Evolutionary conservation across 2,113 vertebrate genomes (phyloP).

Genomic region (Pardalotus punctatus): DNA sequence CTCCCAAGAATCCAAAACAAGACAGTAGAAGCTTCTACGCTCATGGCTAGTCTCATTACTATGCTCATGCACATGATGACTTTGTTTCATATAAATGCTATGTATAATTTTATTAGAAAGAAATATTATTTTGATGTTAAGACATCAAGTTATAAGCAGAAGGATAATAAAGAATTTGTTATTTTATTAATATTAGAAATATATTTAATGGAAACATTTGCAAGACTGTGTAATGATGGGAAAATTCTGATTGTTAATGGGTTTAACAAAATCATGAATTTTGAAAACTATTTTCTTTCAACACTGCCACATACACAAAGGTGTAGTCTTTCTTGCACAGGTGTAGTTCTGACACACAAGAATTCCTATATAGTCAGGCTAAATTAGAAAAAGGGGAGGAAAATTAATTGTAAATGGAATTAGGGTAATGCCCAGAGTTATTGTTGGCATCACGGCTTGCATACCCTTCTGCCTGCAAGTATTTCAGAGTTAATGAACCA

Average conservation of each 20-base stretch:
- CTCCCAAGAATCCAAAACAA: not conserved
- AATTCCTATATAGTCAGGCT: not conserved
- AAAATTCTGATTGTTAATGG: not conserved
- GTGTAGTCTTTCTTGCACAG: not conserved
- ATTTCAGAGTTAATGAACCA: not conserved
- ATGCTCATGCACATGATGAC: not conserved
- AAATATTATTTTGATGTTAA: conserved; percentile 56
- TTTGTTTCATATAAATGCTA: conserved; percentile 34
- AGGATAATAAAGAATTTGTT: conserved; percentile 27
- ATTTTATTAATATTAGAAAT: conserved; percentile 58
- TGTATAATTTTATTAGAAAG: conserved; percentile 53
- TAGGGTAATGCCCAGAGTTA: not conserved
- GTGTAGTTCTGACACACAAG: not conserved
- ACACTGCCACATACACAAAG: not conserved
- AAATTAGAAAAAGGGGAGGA: not conserved
- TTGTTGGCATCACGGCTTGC: not conserved
- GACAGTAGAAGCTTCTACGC: not conserved
- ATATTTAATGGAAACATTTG: conserved; percentile 60
- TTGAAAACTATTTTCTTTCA: not conserved
- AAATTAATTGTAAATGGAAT: not conserved
- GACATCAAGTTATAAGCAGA: conserved; percentile 45
- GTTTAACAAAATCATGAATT: not conserved
- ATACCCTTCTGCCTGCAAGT: not conserved
- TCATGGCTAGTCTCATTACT: not conserved
- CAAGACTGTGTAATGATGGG: not conserved